phyloP scores from a whole-genome alignment of 92 coral and sea anemone genomes.

The Palythoa caribaeorum region DNA sequence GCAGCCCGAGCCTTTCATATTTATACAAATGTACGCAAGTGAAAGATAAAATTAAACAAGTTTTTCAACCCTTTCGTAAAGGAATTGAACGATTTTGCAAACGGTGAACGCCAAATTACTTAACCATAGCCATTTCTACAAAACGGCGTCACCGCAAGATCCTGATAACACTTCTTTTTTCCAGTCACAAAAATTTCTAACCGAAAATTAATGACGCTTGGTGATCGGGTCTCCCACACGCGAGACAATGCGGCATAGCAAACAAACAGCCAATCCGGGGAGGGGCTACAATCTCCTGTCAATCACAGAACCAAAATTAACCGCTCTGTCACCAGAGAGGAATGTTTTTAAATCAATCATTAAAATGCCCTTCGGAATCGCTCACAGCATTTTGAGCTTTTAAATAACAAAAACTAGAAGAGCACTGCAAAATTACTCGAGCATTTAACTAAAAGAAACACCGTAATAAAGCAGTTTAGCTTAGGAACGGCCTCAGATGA shows the following conservation, averaged over 20 bases:
- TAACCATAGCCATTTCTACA: conserved; percentile 28
- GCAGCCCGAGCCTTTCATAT: conserved; percentile 24
- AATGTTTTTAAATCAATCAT: conserved; percentile 45
- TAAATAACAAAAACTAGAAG: not conserved
- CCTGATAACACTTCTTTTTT: conserved; percentile 11
- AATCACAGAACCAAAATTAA: conserved; percentile 75
- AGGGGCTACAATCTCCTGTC: conserved; percentile 69
- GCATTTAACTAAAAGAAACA: not conserved
- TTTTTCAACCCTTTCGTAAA: not conserved
- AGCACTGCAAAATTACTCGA: not conserved
- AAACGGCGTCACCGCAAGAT: conserved; percentile 14
- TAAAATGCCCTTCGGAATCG: not conserved
- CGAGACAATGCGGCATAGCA: conserved; percentile 44
- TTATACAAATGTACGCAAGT: not conserved
- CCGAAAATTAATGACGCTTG: conserved; percentile 42
- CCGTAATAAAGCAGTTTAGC: not conserved
- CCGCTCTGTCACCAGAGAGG: conserved; percentile 73
- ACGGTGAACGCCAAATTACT: not conserved
- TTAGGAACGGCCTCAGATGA: not conserved
- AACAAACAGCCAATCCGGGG: conserved; percentile 75
- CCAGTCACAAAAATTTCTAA: conserved; percentile 23
- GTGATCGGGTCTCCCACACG: conserved; percentile 50
- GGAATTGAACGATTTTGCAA: not conserved
- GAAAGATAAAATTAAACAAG: not conserved
- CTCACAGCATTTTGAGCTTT: conserved; percentile 2